Evolutionary conservation across 2,888 invertebrate species (phyloP).

Genomic region (Meghimatium bilineatum): DNA sequence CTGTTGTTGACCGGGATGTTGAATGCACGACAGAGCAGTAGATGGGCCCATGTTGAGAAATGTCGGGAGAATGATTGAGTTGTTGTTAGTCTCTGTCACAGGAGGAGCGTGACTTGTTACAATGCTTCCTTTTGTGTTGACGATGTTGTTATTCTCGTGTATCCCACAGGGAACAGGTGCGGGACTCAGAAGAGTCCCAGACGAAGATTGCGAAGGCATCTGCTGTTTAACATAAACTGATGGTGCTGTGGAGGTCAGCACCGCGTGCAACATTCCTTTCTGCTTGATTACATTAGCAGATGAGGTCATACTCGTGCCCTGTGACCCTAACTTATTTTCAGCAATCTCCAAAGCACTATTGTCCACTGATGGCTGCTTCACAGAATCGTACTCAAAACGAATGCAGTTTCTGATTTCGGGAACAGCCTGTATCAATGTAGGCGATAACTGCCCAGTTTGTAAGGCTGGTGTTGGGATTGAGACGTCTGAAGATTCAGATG

Average conservation of each 20-base stretch:
- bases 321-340: background rate
- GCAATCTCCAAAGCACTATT: background rate
- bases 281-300: background rate
- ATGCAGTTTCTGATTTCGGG: background rate
- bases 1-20: background rate
- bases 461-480: background rate
- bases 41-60: slow-evolving; percentile 5
- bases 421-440: background rate
- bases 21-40: background rate
- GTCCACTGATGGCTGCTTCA: background rate
- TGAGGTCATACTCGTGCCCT: background rate
- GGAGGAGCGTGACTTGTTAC: background rate
- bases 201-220: background rate
- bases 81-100: slow-evolving; percentile 33
- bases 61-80: slow-evolving; percentile 31
- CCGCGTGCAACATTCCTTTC: background rate
- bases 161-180: background rate
- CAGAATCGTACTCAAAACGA: background rate
- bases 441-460: background rate
- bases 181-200: background rate
- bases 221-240: background rate
- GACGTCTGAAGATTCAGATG: background rate
- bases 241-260: slow-evolving; percentile 2
- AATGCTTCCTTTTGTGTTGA: background rate
- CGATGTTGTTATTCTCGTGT: background rate